A percentile compares a stretch with the other conserved stretches of the same genome.
phyloP scores from a whole-genome alignment of 2,113 vertebrate species.

The Leptodactylus fuscus region DNA sequence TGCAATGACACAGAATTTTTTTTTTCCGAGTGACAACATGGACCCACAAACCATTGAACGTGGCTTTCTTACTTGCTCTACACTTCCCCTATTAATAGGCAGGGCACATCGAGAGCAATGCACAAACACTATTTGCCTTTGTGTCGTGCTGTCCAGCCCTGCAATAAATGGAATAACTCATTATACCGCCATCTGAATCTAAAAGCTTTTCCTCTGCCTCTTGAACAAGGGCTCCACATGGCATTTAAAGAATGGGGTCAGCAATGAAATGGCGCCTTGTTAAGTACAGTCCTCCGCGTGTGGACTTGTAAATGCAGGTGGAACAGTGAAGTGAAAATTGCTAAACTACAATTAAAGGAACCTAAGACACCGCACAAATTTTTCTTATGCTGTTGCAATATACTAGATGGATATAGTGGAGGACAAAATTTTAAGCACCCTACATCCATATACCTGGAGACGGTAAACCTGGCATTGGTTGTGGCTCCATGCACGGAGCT shows the following conservation, averaged over 20 bases:
- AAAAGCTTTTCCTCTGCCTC: slow-evolving; percentile 71
- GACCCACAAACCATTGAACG: not conserved
- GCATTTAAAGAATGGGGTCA: slow-evolving; percentile 70
- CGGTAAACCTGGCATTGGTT: no score
- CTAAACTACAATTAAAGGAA: not conserved
- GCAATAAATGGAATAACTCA: slow-evolving; percentile 79
- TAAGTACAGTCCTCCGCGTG: slow-evolving; percentile 72
- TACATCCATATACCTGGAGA: not conserved
- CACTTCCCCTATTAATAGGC: slow-evolving; percentile 72
- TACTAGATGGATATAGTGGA: not conserved
- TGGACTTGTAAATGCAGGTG: slow-evolving; percentile 80
- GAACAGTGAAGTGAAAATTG: slow-evolving; percentile 68
- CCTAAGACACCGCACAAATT: not conserved
- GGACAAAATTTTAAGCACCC: not conserved
- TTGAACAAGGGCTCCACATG: slow-evolving; percentile 68
- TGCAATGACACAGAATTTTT: not conserved
- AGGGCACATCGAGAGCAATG: slow-evolving; percentile 70
- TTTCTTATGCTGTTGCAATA: not conserved
- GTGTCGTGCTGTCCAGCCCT: slow-evolving; percentile 65
- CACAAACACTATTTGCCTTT: slow-evolving; percentile 75
- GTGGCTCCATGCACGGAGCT: not conserved
- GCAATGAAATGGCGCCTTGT: slow-evolving; percentile 79
- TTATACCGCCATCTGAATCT: slow-evolving; percentile 78
- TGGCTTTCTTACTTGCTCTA: slow-evolving; percentile 56
- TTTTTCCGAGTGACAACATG: not conserved